These are phyloP conservation scores for Ifrita kowaldi DNA, from an alignment of 2,113 vertebrate genomes.

Conservation along the genomic window DNA sequence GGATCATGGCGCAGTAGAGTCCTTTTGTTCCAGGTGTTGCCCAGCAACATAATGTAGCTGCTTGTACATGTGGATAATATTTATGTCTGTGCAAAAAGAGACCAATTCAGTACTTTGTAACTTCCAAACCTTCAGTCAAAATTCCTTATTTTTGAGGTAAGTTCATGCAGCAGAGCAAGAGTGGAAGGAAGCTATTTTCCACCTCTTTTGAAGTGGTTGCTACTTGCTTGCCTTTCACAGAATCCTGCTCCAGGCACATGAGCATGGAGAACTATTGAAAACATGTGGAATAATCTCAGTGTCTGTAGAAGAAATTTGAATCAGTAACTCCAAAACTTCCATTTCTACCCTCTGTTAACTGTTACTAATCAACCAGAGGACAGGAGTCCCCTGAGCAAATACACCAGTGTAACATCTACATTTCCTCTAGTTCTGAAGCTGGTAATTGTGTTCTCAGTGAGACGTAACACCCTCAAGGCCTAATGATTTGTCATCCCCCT, in stretches of 20 bases:
- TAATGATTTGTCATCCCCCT: background rate
- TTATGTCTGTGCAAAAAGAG: background rate
- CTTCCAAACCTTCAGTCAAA: background rate
- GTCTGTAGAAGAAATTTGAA: background rate
- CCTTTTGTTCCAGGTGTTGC: background rate
- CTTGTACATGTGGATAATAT: background rate
- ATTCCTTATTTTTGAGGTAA: background rate
- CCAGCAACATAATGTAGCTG: background rate
- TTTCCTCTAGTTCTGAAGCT: background rate
- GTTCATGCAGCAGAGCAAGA: background rate
- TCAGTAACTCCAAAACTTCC: background rate
- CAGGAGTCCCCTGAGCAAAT: background rate
- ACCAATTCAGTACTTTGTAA: background rate
- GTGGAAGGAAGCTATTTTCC: background rate
- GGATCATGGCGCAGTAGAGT: no score
- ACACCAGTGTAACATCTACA: rapidly evolving
- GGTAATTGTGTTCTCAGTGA: background rate
- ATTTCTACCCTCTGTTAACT: background rate
- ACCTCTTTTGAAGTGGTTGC: background rate
- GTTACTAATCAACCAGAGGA: background rate
- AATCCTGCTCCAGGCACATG: background rate
- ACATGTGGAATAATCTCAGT: background rate
- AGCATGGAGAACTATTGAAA: background rate
- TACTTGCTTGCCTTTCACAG: background rate
- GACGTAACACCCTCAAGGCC: background rate